phyloP scores from a whole-genome alignment of 1,140 invertebrate genomes.

The Drosophila simulans region DNA sequence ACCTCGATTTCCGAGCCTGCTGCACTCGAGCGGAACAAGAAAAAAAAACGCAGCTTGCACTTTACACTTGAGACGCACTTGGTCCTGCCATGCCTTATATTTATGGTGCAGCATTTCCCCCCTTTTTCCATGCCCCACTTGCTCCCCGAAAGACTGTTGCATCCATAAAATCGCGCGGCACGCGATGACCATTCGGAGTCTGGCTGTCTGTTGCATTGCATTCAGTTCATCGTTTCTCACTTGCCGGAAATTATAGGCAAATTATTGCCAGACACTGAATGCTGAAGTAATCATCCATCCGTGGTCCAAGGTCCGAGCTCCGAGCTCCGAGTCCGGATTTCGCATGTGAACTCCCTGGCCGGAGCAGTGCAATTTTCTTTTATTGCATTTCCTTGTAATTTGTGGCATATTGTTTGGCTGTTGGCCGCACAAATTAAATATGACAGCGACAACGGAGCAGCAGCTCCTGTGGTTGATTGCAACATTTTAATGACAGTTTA shows the following conservation, averaged over 20 bases:
- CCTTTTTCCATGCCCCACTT: neutral
- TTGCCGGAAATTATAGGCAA: conserved; percentile 73
- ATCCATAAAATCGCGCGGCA: conserved; percentile 11
- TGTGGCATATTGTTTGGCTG: conserved; percentile 76
- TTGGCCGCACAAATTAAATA: conserved; percentile 73
- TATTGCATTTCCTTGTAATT: conserved; percentile 80
- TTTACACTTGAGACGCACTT: conserved; percentile 73
- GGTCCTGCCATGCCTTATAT: conserved; percentile 44
- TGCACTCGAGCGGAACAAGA: conserved; percentile 48
- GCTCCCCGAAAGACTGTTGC: conserved; percentile 2
- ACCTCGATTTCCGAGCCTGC: conserved; percentile 56
- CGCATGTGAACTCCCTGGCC: conserved; percentile 9
- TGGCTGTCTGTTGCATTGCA: conserved; percentile 75
- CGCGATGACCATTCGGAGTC: conserved; percentile 14
- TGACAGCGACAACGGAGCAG: conserved; percentile 34
- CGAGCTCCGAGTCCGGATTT: neutral
- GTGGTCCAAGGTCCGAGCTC: conserved; percentile 1
- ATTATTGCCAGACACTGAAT: conserved; percentile 74
- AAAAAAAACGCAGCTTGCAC: conserved; percentile 37
- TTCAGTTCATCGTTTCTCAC: conserved; percentile 76
- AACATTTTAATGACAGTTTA: conserved; percentile 79
- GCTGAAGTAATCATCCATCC: conserved; percentile 66
- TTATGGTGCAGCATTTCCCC: conserved; percentile 39
- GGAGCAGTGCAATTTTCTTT: conserved; percentile 46
- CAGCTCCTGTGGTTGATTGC: conserved; percentile 68